phyloP scores from a whole-genome alignment of 1,140 invertebrate species.

The Tetramorium simillimum region DNA sequence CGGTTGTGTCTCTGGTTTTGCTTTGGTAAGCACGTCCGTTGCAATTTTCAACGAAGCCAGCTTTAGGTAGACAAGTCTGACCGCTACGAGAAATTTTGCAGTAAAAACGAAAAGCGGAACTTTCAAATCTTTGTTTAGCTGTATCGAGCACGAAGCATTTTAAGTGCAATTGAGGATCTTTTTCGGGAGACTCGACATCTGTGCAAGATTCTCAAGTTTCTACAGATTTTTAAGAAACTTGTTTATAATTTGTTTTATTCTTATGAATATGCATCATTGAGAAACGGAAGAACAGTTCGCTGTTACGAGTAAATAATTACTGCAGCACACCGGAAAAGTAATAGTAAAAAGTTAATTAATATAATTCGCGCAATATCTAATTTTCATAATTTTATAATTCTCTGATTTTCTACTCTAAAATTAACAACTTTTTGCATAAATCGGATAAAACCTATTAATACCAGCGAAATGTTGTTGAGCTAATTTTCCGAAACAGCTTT shows the following conservation, averaged over 20 bases:
- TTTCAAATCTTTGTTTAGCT: background rate
- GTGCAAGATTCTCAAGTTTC: background rate
- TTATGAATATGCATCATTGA: constrained; percentile 8
- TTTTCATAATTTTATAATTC: background rate
- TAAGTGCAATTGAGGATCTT: background rate
- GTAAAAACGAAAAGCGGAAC: background rate
- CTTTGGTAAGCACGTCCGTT: background rate
- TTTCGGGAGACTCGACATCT: background rate
- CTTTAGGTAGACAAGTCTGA: background rate
- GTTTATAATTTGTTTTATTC: background rate
- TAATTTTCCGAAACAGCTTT: background rate
- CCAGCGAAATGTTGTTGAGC: background rate
- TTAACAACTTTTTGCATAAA: background rate
- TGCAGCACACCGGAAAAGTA: background rate
- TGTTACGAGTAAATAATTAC: constrained; percentile 12
- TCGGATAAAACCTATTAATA: background rate
- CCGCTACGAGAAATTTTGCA: background rate
- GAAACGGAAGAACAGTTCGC: background rate
- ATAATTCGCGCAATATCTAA: background rate
- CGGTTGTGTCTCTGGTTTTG: background rate
- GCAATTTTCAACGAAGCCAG: background rate
- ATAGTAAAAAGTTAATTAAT: background rate
- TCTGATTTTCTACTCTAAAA: background rate
- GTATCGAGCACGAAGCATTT: background rate
- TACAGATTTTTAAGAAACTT: background rate